These are phyloP conservation scores for Horisme vitalbata DNA, from an alignment of 2,888 invertebrate genomes.

Conservation along the genomic window DNA sequence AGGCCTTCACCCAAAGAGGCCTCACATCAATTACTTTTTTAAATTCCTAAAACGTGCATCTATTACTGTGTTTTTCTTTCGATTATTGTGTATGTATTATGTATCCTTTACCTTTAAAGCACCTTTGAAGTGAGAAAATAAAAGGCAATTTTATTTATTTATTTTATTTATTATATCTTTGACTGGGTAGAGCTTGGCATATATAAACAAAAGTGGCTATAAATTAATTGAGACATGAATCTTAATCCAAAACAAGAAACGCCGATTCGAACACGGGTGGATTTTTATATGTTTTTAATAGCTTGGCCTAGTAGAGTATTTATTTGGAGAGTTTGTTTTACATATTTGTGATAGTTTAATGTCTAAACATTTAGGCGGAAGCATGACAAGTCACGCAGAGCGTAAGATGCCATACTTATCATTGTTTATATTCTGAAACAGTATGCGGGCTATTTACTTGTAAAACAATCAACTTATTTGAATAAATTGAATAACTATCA, in stretches of 20 bases:
- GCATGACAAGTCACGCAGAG: conserved; percentile 49
- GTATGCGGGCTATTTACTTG: conserved; percentile 48
- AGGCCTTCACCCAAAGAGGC: no score
- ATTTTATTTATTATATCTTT: no score
- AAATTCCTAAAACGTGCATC: no score
- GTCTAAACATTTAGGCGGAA: conserved; percentile 42
- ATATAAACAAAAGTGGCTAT: background rate
- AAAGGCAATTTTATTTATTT: no score
- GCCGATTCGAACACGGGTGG: conserved; percentile 41
- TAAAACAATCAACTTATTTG: conserved; percentile 41
- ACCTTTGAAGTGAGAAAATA: no score
- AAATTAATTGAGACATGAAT: no score
- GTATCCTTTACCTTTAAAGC: no score
- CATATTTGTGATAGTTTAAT: conserved; percentile 52
- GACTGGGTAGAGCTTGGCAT: no score
- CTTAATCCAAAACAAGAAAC: conserved; percentile 54
- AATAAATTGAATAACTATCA: conserved; percentile 29
- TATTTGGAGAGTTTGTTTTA: conserved; percentile 58
- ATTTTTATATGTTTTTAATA: conserved; percentile 58
- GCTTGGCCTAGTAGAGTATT: conserved; percentile 40
- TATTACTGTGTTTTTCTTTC: no score
- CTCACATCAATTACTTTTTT: no score
- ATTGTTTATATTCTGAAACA: conserved; percentile 47
- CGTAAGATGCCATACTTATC: conserved; percentile 45
- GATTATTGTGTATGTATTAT: no score